These are phyloP conservation scores for Rhynchotus rufescens DNA, from an alignment of 2,797 vertebrate species.

Conservation along the genomic window DNA sequence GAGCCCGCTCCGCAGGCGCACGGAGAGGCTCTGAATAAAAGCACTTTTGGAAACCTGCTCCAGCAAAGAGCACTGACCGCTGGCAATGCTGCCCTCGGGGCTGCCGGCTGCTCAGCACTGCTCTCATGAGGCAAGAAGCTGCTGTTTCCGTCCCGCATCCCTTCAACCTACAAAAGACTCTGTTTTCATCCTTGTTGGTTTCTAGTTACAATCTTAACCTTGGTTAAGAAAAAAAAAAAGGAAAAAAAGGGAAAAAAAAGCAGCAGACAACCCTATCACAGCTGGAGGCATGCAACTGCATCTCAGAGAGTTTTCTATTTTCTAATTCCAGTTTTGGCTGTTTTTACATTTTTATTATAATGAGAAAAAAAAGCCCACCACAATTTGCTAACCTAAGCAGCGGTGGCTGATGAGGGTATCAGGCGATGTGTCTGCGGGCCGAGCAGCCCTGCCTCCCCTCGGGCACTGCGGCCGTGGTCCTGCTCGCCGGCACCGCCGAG, in stretches of 20 bases:
- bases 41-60: not conserved
- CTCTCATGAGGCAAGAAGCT: constrained; percentile 44
- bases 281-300: not conserved
- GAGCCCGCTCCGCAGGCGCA: not conserved
- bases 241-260: not conserved
- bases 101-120: constrained; percentile 2
- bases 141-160: not conserved
- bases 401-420: not conserved
- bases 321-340: not conserved
- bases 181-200: not conserved
- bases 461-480: constrained; percentile 21
- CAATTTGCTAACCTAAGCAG: not conserved
- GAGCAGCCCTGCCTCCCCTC: not conserved
- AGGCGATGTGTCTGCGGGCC: constrained; percentile 12
- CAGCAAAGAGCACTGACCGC: not conserved
- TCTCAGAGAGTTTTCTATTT: not conserved
- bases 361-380: not conserved
- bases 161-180: not conserved
- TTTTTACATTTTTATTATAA: not conserved
- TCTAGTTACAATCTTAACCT: not conserved
- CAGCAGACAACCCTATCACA: not conserved
- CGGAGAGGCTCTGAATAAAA: not conserved
- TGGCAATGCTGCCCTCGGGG: not conserved
- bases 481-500: constrained; percentile 71
- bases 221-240: not conserved